Conservation (phyloP, 2,797 vertebrate species). For the Coluber constrictor region DNA sequence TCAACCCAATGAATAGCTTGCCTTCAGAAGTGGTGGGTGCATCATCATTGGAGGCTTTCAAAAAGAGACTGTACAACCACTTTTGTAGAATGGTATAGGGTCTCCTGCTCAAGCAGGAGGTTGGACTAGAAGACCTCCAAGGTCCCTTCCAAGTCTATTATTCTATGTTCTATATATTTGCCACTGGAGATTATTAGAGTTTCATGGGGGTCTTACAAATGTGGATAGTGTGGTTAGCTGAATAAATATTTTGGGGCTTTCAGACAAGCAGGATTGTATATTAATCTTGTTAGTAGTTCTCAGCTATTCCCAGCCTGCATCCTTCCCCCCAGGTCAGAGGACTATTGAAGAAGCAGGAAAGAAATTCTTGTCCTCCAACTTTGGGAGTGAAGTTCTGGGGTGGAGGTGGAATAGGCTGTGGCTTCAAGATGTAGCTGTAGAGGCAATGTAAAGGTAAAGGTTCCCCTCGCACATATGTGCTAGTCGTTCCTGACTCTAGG, state of each 20-base stretch:
- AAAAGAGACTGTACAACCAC: not conserved
- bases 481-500: too few species aligned
- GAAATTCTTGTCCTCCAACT: not conserved
- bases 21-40: not conserved
- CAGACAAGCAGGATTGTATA: not conserved
- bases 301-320: not conserved
- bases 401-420: not conserved
- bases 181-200: not conserved
- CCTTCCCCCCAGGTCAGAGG: not conserved
- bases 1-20: not conserved
- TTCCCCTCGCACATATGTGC: too few species aligned
- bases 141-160: not conserved
- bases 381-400: not conserved
- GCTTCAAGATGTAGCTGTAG: not conserved
- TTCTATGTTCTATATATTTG: not conserved
- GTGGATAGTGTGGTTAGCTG: not conserved
- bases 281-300: not conserved
- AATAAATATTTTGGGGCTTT: not conserved
- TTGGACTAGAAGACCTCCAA: not conserved
- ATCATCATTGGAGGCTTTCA: not conserved
- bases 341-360: not conserved
- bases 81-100: not conserved
- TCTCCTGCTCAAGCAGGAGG: not conserved
- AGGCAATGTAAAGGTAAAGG: not conserved
- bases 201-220: not conserved